Percentiles rank a stretch among this genome's conserved stretches.
Evolutionary conservation across 2,113 vertebrate genomes (phyloP).

Genomic region (Hemiscyllium ocellatum): DNA sequence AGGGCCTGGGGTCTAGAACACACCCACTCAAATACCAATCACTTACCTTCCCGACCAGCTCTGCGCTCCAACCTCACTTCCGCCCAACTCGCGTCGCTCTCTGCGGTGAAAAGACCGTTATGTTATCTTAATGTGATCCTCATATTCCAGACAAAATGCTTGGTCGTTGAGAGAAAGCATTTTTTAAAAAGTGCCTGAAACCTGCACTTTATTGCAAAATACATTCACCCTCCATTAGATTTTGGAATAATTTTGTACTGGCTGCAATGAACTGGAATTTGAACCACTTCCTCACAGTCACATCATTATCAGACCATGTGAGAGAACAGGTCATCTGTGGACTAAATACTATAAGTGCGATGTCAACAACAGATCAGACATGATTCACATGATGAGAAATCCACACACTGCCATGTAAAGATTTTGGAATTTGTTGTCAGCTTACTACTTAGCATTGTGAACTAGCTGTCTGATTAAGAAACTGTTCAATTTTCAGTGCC

Average conservation of each 20-base stretch:
- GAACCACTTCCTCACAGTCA: background rate
- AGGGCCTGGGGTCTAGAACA: no score
- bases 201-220: background rate
- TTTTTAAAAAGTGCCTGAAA: background rate
- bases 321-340: background rate
- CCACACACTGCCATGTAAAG: background rate
- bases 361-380: background rate
- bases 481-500: background rate
- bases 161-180: background rate
- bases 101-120: no score
- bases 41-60: no score
- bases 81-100: no score
- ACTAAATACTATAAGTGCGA: background rate
- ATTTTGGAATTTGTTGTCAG: background rate
- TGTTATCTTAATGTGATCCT: background rate
- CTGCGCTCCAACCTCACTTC: no score
- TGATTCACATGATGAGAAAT: background rate
- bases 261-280: background rate
- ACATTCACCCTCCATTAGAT: background rate
- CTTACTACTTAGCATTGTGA: background rate
- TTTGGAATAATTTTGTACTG: background rate
- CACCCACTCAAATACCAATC: no score
- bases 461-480: background rate
- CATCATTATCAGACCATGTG: background rate
- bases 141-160: background rate